phyloP scores from a whole-genome alignment of 2,888 invertebrate species.

The Venusia cambrica region DNA sequence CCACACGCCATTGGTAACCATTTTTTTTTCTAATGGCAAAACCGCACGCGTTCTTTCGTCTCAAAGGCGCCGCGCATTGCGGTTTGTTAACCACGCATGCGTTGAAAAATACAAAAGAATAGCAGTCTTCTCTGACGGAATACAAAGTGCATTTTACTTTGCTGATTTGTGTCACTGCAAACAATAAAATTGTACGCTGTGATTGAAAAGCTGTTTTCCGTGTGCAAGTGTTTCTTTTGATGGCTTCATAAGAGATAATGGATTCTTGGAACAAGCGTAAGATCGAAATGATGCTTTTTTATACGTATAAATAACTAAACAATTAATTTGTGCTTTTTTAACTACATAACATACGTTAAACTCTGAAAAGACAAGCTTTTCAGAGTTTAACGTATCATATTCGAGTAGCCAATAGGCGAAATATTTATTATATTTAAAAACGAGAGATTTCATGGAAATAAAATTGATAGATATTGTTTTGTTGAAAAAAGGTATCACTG shows the following conservation, averaged over 20 bases:
- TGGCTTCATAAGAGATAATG: constrained; percentile 4
- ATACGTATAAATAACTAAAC: too few species aligned
- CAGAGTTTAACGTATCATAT: too few species aligned
- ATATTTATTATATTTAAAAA: too few species aligned
- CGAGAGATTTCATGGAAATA: too few species aligned
- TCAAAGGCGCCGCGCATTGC: constrained; percentile 77
- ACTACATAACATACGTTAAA: too few species aligned
- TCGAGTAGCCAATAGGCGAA: too few species aligned
- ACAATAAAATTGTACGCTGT: constrained; percentile 24
- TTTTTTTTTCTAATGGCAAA: constrained; percentile 62
- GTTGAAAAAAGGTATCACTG: too few species aligned
- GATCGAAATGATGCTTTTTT: too few species aligned
- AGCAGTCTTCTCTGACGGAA: constrained; percentile 11
- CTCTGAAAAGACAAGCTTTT: too few species aligned
- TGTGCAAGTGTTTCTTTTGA: constrained; percentile 8
- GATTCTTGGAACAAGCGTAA: not conserved
- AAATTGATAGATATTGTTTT: too few species aligned
- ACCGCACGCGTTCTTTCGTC: constrained; percentile 68
- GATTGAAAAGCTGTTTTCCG: constrained; percentile 22
- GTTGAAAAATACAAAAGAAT: constrained; percentile 38
- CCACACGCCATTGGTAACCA: constrained; percentile 38
- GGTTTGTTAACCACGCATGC: constrained; percentile 72
- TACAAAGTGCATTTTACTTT: constrained; percentile 19
- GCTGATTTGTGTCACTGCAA: constrained; percentile 20
- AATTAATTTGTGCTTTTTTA: too few species aligned